Percentiles rank a stretch among this genome's conserved stretches.
phyloP scores from a whole-genome alignment of 2,797 vertebrate species.

The Salmo trutta region DNA sequence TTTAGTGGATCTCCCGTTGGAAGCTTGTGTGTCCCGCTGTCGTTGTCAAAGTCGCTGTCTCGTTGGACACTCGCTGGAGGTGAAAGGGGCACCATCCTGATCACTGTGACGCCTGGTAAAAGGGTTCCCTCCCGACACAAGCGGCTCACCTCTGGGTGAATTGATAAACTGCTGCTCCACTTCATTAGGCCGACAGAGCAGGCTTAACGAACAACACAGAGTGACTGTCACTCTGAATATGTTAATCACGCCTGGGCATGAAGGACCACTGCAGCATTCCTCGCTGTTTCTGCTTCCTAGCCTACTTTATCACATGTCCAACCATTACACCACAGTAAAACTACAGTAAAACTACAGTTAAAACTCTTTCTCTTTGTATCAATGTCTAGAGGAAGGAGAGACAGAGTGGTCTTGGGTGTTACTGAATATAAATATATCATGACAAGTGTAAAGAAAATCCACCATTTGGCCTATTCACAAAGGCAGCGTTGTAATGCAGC shows the following conservation, averaged over 20 bases:
- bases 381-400: constrained; percentile 43
- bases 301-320: no score
- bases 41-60: constrained; percentile 54
- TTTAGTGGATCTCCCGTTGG: constrained; percentile 61
- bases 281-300: constrained; percentile 49
- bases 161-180: constrained; percentile 84
- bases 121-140: constrained; percentile 53
- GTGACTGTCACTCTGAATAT: constrained; percentile 62
- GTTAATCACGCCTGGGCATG: constrained; percentile 71
- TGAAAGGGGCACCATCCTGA: constrained; percentile 78
- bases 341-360: no score
- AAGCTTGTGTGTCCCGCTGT: constrained; percentile 47
- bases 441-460: constrained; percentile 71
- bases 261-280: constrained; percentile 62
- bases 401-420: constrained; percentile 68
- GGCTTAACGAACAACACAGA: constrained; percentile 79
- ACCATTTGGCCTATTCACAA: constrained; percentile 78
- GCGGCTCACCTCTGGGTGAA: constrained; percentile 76
- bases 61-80: constrained; percentile 60
- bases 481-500: constrained; percentile 70
- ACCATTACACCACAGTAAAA: no score
- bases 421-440: constrained; percentile 81
- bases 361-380: constrained; percentile 23
- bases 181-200: constrained; percentile 86
- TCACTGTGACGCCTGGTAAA: constrained; percentile 62